Evolutionary conservation across 2,797 vertebrate species (phyloP), one percentile per base, ranked within the genome.

Genomic region (Rhynchotus rufescens): DNA sequence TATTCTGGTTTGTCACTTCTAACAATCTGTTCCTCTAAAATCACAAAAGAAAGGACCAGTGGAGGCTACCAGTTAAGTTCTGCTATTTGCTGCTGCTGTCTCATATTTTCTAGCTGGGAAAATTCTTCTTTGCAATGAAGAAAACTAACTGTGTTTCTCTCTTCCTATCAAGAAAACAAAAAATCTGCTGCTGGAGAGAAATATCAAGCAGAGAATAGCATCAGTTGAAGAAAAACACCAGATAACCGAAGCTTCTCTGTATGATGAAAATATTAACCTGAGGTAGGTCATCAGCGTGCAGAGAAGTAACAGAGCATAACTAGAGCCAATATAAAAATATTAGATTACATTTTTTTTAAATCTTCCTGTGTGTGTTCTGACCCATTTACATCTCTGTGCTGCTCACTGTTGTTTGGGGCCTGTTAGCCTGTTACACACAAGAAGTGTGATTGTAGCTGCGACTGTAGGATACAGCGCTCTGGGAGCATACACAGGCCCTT

Each of bases 221-320:
- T 85, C 95, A 59, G 47, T 80, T 45, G 96, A 97, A 77, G 95
- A 96, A 20, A 96, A 93, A 44, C 89, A 95, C 67, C 94, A 92
- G 36, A 30, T 75, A 32, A 88, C 84, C 54, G 84, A 96, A 26
- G 72, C 95, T 38, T 44, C 32, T 56, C 64, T 97, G 54, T 82
- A 74, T 19, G 92, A 96, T 47, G 97, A 97, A 80, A 97, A 97
- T 38, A 38, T 40, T 30, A 14, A 57, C 30, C 86, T 97, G 57
- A 97, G 94, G 97, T 97, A 80, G 15, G 86, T 40, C n/a, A 44
- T 61, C 32, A 40, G 40, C 9, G 38, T 8, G 32, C 47, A 22
- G 47, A 49, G 47, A 49, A 23, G 42, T 32, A 42, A 42, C 8
- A 17, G 51, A 56, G 9, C 57, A 7, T 30, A 32, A 34, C 8